Evolutionary conservation across 2,113 vertebrate genomes (phyloP), one percentile per base, ranked within the genome.

Genomic region (Solenodon paradoxus): DNA sequence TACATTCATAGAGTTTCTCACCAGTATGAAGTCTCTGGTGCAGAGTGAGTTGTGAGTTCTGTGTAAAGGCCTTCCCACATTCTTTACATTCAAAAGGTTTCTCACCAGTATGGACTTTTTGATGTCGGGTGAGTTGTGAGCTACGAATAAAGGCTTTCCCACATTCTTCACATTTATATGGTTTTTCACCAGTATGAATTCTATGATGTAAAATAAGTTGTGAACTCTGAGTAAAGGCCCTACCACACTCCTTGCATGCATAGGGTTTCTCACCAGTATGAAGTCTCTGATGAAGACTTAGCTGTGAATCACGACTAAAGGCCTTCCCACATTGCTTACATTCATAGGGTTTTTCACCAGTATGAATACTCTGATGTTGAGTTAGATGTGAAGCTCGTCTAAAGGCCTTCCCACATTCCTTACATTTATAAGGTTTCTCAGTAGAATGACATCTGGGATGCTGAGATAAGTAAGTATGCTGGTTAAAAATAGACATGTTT

Each of bases 191-290:
- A 78, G 98, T 96, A 98, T 99, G 99, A 72, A 99, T 99, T 47
- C 99, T 98, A 94, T 99, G 99, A 96, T 99, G 99, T 20, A 99
- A 98, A 32, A 99, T 98, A 90, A 99, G 99, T 75, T 99, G 99
- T 91, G 99, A 99, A 4, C 99, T 99, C 94, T 99, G 99, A 19
- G 99, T 99, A 95, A 99, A 99, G 97, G 99, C 99, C 95, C 99
- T 99, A 47, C 99, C 99, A 47, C 99, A 99, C 97, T 99, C 99
- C 0, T 99, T 99, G 94, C 99, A 99, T 42, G 99, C 98, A 94
- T 99, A 99, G 0, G 99, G 99, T 97, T 99, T 99, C 97, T 99
- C 99, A 1, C 99, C 99, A 3, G 99, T 99, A 94, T 99, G 99
- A 1, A 99, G 99, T 92, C 99, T 99, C 79, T 98, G 97, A 59